Evolutionary conservation across 2,113 vertebrate genomes (phyloP).

Genomic region (Neolamprologus falcicula): DNA sequence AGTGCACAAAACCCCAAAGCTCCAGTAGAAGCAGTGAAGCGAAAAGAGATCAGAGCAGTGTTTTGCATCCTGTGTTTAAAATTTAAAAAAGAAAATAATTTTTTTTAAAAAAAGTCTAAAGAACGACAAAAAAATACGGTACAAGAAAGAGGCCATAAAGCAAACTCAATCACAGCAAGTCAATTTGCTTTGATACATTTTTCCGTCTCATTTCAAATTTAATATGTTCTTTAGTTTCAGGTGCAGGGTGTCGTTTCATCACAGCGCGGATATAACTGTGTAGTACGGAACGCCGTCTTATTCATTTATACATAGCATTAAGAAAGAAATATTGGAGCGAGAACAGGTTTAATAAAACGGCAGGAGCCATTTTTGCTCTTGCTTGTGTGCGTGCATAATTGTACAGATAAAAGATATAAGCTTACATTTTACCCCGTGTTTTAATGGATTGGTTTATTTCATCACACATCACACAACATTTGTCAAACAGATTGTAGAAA

Average conservation of each 20-base stretch:
- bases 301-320: neutral
- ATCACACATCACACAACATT: neutral
- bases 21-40: neutral
- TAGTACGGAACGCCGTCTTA: neutral
- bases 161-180: constrained; percentile 40
- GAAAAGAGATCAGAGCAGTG: neutral
- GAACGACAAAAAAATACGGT: neutral
- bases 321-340: neutral
- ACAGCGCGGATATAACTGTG: neutral
- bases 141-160: neutral
- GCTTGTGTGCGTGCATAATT: neutral
- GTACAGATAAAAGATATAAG: neutral
- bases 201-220: constrained; percentile 18
- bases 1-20: neutral
- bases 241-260: neutral
- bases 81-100: neutral
- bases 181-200: constrained; percentile 41
- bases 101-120: neutral
- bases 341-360: neutral
- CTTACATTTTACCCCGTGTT: neutral
- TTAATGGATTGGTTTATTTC: neutral
- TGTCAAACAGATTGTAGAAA: neutral
- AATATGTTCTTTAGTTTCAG: neutral
- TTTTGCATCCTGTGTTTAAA: constrained; percentile 9
- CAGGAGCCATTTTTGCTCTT: neutral